phyloP scores from a whole-genome alignment of 1,140 invertebrate genomes.

The Sesamia nonagrioides region DNA sequence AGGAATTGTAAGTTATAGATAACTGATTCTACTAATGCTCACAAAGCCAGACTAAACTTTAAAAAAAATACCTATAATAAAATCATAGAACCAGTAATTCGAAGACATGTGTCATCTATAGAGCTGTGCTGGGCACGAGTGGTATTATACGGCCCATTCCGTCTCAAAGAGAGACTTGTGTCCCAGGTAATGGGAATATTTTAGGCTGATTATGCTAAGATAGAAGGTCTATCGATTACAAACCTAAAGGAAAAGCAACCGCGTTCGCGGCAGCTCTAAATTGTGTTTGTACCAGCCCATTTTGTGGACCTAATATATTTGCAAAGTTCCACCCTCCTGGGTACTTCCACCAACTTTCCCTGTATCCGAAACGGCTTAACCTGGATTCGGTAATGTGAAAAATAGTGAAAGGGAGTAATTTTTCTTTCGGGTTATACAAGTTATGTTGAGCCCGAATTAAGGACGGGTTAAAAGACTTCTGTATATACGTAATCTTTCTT shows the following conservation, averaged over 20 bases:
- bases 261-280: constrained; percentile 45
- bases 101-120: too few species aligned
- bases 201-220: neutral
- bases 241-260: neutral
- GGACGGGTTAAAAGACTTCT: constrained; percentile 11
- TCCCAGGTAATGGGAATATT: too few species aligned
- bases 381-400: constrained; percentile 44
- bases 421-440: constrained; percentile 23
- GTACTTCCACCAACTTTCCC: constrained; percentile 27
- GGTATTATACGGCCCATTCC: too few species aligned
- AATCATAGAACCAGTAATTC: too few species aligned
- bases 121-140: too few species aligned
- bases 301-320: constrained; percentile 57
- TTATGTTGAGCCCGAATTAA: neutral
- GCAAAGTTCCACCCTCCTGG: constrained; percentile 41
- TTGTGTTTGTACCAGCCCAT: constrained; percentile 53
- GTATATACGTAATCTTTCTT: neutral
- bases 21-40: too few species aligned
- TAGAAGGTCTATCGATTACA: neutral
- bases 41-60: too few species aligned
- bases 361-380: constrained; percentile 44
- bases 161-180: too few species aligned
- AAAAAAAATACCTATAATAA: too few species aligned
- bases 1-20: too few species aligned
- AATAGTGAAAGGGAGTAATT: constrained; percentile 36